Percentiles rank a stretch among this genome's conserved stretches.
Evolutionary conservation across 2,113 vertebrate species (phyloP).

Genomic region (Dasyornis broadbenti): DNA sequence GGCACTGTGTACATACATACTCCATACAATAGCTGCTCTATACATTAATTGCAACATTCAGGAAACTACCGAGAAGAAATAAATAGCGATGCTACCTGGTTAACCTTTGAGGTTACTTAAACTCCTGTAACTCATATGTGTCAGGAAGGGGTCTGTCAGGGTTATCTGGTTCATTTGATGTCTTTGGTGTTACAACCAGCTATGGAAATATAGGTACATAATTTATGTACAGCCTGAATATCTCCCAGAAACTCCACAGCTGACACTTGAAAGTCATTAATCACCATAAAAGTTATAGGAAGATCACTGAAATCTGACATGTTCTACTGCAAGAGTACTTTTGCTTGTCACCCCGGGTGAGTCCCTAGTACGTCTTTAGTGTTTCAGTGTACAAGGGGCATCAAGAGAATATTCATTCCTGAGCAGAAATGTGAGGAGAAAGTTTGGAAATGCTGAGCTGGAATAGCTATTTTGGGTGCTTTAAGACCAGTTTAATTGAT

Average conservation of each 20-base stretch:
- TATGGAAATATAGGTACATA: background rate
- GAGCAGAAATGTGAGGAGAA: background rate
- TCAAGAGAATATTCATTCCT: background rate
- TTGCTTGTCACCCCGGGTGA: background rate
- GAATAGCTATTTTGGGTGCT: background rate
- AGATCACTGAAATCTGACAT: background rate
- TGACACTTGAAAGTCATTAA: background rate
- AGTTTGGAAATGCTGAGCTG: background rate
- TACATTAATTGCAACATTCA: background rate
- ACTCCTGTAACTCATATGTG: rapidly evolving
- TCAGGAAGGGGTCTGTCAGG: background rate
- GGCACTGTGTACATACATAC: rapidly evolving
- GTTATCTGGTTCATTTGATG: background rate
- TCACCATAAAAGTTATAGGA: background rate
- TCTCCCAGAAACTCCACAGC: background rate
- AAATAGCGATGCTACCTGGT: background rate
- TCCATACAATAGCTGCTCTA: background rate
- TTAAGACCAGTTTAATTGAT: background rate
- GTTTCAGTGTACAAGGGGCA: background rate
- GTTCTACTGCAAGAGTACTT: background rate
- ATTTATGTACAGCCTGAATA: background rate
- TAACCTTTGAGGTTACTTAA: background rate
- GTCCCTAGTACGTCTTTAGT: rapidly evolving
- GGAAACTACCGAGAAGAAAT: background rate
- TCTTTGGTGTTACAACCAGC: background rate